Percentiles rank a stretch among this genome's conserved stretches.
Conservation (phyloP, 2,797 vertebrate genomes). For the Falco peregrinus region DNA sequence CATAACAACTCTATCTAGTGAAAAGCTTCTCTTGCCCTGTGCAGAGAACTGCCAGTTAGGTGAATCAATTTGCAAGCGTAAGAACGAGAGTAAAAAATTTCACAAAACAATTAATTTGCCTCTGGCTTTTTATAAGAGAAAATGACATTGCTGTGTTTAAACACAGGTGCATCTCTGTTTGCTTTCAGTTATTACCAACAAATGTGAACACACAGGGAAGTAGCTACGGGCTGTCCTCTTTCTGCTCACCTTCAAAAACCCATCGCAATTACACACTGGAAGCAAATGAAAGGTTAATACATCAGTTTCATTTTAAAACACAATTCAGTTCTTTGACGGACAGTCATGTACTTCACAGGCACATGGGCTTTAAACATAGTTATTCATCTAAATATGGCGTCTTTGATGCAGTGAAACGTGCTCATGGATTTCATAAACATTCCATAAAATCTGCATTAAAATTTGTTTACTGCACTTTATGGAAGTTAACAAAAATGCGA, state of each 20-base stretch:
- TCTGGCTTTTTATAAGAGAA: neutral
- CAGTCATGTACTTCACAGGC: neutral
- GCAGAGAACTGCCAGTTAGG: neutral
- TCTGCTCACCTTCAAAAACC: neutral
- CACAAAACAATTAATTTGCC: neutral
- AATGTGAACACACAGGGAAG: neutral
- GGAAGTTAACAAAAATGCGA: neutral
- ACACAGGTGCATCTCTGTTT: neutral
- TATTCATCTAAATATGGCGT: neutral
- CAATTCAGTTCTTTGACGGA: neutral
- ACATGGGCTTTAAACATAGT: neutral
- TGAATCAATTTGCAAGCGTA: neutral
- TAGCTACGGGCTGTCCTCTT: neutral
- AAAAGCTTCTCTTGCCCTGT: neutral
- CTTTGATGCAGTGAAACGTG: neutral
- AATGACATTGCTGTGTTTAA: rapidly evolving
- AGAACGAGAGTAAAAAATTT: neutral
- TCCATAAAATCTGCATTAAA: neutral
- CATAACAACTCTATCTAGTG: neutral
- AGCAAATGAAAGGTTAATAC: neutral
- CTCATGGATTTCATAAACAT: neutral
- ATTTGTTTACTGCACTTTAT: neutral
- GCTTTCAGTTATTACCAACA: neutral
- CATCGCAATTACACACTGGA: neutral
- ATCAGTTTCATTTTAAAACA: neutral